Evolutionary conservation across 2,113 vertebrate genomes (phyloP), one percentile per base, ranked within the genome.

Genomic region (Speoplatyrhinus poulsoni): DNA sequence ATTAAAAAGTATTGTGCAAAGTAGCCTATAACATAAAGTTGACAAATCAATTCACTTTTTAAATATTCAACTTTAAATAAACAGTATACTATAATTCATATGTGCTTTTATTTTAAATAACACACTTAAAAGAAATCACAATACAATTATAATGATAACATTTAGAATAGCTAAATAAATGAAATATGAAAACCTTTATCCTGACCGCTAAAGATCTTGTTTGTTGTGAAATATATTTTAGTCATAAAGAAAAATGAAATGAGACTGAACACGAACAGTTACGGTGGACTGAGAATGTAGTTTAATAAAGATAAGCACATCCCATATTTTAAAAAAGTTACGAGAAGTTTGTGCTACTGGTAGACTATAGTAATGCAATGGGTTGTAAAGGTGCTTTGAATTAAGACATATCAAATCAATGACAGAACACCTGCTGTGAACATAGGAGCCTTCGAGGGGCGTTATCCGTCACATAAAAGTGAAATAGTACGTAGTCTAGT

Each of bases 381-480:
- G 88, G 93, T 93, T 87, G 66, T 79, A 85, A 89, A 90, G 76
- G 87, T 92, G 85, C 83, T 92, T 88, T 86, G 88, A 91, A 96
- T 95, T 86, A 91, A 95, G 93, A 95, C 89, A 72, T 93, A 91
- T 91, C 88, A 94, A 93, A 94, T 94, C 88, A 88, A 93, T 94
- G 93, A 93, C 93, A 95, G 92, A 91, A 76, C 92, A 89, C 93
- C 92, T 62, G 93, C 92, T 93, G 93, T 71, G 87, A 93, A 87
- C 88, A 88, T 85, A 85, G 90, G 89, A 59, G 66, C 26, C 7
- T 48, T 61, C 66, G 65, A 58, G 62, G 10, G 58, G 58, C 46
- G 50, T 53, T 62, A 77, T 61, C 86, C 80, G 84, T 85, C 75
- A 85, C 11, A 36, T 65, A 66, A 70, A 67, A 67, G 79, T 80